These are phyloP conservation scores for Pocillopora grandis DNA, from an alignment of 92 coral and sea anemone genomes.

Conservation along the genomic window DNA sequence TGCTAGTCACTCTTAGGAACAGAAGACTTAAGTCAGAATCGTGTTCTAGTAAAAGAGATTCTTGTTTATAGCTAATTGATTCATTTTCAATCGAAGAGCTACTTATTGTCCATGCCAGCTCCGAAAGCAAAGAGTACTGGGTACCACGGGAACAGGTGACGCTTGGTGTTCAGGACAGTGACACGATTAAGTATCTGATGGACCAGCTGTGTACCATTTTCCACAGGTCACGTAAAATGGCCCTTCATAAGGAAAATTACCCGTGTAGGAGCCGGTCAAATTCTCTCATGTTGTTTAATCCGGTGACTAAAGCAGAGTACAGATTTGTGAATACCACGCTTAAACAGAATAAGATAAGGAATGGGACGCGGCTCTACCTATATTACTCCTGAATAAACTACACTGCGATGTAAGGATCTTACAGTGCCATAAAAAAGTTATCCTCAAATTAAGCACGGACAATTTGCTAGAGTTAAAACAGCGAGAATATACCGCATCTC, in stretches of 20 bases:
- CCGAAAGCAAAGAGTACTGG: constrained; percentile 96
- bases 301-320: constrained; percentile 72
- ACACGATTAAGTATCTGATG: constrained; percentile 79
- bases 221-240: constrained; percentile 83
- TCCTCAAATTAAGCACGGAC: too few species aligned
- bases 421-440: too few species aligned
- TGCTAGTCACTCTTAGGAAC: too few species aligned
- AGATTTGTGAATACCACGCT: constrained; percentile 60
- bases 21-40: too few species aligned
- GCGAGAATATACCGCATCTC: too few species aligned
- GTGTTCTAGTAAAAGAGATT: too few species aligned
- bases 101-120: constrained; percentile 81
- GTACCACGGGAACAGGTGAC: constrained; percentile 92
- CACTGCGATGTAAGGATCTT: too few species aligned
- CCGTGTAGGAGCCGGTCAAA: constrained; percentile 81
- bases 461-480: too few species aligned
- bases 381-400: constrained; percentile 59
- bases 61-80: too few species aligned
- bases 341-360: constrained; percentile 62
- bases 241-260: constrained; percentile 84
- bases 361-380: constrained; percentile 76
- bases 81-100: constrained; percentile 36
- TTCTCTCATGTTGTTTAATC: constrained; percentile 82
- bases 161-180: constrained; percentile 76
- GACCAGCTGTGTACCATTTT: constrained; percentile 81